phyloP scores from a whole-genome alignment of 2,113 vertebrate genomes.

The Elephas maximus region DNA sequence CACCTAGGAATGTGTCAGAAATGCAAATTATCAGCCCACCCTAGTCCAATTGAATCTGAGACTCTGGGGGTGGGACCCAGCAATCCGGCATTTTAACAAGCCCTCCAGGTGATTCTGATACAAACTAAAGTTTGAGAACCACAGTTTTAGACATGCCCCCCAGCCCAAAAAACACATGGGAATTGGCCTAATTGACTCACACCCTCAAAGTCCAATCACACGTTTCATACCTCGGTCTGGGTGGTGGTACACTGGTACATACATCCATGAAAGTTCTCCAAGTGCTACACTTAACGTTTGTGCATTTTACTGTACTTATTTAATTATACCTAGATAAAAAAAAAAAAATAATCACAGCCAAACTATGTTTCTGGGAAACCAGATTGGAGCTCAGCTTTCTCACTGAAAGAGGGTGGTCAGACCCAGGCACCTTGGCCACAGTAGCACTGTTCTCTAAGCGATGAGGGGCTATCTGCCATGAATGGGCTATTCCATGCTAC shows the following conservation, averaged over 20 bases:
- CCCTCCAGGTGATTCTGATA: neutral
- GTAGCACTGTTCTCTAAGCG: neutral
- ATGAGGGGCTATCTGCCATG: neutral
- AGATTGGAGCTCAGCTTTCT: neutral
- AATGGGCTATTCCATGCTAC: neutral
- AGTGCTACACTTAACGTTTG: neutral
- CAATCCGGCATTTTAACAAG: neutral
- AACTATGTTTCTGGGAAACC: neutral
- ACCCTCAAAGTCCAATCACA: neutral
- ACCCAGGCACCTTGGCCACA: neutral
- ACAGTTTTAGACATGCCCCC: neutral
- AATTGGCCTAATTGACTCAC: neutral
- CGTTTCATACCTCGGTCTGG: neutral
- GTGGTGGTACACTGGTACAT: neutral
- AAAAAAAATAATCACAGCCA: neutral
- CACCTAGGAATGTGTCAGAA: neutral
- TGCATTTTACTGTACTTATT: neutral
- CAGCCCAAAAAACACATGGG: too few species aligned
- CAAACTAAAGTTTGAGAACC: neutral
- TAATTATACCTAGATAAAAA: slow-evolving; percentile 7
- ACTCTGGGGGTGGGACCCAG: neutral
- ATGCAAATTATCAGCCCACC: neutral
- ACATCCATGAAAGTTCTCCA: neutral
- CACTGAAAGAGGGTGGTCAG: neutral
- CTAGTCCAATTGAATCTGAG: neutral